phyloP scores from a whole-genome alignment of 2,888 invertebrate species.

The Drosophila colorata region DNA sequence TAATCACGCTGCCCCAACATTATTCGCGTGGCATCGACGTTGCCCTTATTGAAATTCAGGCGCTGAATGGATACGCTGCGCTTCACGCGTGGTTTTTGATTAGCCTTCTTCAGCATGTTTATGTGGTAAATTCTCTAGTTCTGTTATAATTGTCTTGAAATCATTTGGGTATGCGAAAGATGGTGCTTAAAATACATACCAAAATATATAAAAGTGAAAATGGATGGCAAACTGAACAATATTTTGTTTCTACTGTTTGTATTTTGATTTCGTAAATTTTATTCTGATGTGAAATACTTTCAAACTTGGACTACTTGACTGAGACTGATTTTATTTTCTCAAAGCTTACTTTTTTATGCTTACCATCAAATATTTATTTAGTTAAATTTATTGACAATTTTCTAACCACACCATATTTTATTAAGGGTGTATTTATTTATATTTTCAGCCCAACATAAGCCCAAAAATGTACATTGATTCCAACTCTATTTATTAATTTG shows the following conservation, averaged over 20 bases:
- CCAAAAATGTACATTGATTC: background rate
- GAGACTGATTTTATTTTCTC: background rate
- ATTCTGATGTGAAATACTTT: background rate
- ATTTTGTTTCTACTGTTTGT: background rate
- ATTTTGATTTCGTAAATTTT: background rate
- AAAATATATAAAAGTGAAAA: background rate
- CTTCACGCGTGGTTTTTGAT: accelerated
- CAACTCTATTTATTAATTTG: background rate
- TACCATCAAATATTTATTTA: no score
- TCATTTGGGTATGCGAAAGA: no score
- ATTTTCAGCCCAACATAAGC: no score
- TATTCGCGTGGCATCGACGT: constrained; percentile 24
- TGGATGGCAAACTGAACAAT: no score
- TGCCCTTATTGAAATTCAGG: constrained; percentile 6
- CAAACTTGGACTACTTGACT: background rate
- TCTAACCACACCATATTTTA: no score
- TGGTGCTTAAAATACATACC: background rate
- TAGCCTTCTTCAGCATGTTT: background rate
- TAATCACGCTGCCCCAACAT: constrained; percentile 36
- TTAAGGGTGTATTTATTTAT: no score
- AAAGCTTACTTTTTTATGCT: no score
- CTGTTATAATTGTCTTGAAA: no score
- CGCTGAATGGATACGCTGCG: background rate
- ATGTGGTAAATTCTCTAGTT: no score
- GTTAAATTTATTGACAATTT: no score